A percentile compares a stretch with the other conserved stretches of the same genome.
Conservation (phyloP, 2,888 invertebrate species). For the Zygogramma bicolorata region DNA sequence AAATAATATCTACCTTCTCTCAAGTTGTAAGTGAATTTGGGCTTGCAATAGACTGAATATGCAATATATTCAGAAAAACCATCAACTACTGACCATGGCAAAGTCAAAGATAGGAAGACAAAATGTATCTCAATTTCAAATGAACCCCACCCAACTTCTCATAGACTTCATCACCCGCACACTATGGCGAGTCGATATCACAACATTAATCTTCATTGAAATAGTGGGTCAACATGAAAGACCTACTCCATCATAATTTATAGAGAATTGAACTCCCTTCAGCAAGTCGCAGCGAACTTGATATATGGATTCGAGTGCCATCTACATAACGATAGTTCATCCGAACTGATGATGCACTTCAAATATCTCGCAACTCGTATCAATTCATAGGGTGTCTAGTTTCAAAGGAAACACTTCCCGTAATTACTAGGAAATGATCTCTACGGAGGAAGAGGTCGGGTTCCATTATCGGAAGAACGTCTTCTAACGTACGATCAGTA, state of each 20-base stretch:
- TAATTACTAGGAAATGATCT: slow-evolving; percentile 12
- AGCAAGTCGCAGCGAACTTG: slow-evolving; percentile 21
- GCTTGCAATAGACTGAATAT: no score
- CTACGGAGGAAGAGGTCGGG: background rate
- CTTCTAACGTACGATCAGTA: background rate
- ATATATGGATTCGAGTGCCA: slow-evolving; percentile 24
- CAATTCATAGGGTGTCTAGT: background rate
- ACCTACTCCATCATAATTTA: slow-evolving; percentile 29
- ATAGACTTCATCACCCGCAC: background rate
- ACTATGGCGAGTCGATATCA: slow-evolving; percentile 19
- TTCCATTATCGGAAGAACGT: slow-evolving; percentile 7
- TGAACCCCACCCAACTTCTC: background rate
- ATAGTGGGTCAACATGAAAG: slow-evolving; percentile 30
- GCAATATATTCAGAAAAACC: no score
- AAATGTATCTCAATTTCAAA: no score
- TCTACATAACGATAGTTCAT: slow-evolving; percentile 8
- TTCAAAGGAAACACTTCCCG: slow-evolving; percentile 7
- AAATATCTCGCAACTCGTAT: background rate
- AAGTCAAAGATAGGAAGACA: no score
- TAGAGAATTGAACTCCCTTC: slow-evolving; percentile 26
- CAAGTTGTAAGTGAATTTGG: no score
- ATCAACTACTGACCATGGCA: no score
- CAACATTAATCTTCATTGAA: slow-evolving; percentile 30
- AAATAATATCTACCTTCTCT: no score
- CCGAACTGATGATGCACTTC: background rate